These are phyloP conservation scores for Trichonephila clavipes DNA, from an alignment of 1,140 invertebrate species.

Conservation along the genomic window DNA sequence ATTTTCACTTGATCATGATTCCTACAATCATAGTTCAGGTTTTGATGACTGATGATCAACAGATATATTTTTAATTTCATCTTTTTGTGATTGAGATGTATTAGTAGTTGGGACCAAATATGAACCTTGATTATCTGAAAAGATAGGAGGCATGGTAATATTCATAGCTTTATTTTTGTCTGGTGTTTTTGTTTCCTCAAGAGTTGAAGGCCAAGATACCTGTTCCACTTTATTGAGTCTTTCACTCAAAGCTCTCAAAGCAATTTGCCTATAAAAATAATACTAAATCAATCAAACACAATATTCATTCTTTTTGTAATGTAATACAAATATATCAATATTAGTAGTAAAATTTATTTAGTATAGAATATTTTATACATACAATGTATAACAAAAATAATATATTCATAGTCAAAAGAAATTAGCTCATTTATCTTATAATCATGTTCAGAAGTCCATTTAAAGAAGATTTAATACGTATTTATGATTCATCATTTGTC, in stretches of 20 bases:
- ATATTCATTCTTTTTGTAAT: too few relatives aligned
- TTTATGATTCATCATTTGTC: too few relatives aligned
- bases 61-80: background rate
- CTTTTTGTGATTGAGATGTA: background rate
- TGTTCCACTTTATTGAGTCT: constrained; percentile 83
- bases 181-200: constrained; percentile 32
- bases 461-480: too few relatives aligned
- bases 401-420: too few relatives aligned
- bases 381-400: too few relatives aligned
- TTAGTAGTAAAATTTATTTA: too few relatives aligned
- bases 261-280: constrained; percentile 90
- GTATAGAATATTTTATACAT: too few relatives aligned
- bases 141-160: constrained; percentile 59
- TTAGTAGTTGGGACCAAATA: background rate
- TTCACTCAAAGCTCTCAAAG: constrained; percentile 95
- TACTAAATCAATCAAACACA: background rate
- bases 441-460: too few relatives aligned
- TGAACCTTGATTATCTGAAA: constrained; percentile 57
- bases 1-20: background rate
- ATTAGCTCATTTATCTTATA: too few relatives aligned
- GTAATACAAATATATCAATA: too few relatives aligned
- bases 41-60: constrained; percentile 17
- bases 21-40: constrained; percentile 3
- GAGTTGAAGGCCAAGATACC: constrained; percentile 58
- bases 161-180: constrained; percentile 63